A percentile compares a stretch with the other conserved stretches of the same genome.
Conservation (phyloP, 2,888 invertebrate species). For the Athripsodes cinereus region DNA sequence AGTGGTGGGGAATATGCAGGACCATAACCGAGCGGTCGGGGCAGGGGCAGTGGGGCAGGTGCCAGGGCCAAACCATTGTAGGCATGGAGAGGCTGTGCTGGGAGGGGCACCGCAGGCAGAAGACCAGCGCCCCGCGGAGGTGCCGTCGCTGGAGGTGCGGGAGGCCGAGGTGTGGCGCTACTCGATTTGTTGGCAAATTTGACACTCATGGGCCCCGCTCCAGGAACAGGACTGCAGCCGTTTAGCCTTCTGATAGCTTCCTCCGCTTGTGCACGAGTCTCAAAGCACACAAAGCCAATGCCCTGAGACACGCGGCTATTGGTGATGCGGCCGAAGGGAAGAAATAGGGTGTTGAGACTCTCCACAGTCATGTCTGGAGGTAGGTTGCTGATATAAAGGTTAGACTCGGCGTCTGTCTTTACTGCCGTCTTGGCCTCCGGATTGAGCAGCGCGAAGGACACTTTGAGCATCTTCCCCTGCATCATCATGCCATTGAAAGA, state of each 20-base stretch:
- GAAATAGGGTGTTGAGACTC: slow-evolving; percentile 43
- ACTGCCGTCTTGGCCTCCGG: slow-evolving; percentile 49
- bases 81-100: slow-evolving; percentile 39
- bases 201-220: slow-evolving; percentile 44
- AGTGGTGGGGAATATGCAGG: slow-evolving; percentile 42
- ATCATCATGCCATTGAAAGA: slow-evolving; percentile 50
- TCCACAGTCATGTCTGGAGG: slow-evolving; percentile 51
- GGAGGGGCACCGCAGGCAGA: slow-evolving; percentile 36
- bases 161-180: slow-evolving; percentile 40
- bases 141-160: slow-evolving; percentile 35
- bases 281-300: slow-evolving; percentile 49
- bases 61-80: slow-evolving; percentile 42
- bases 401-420: slow-evolving; percentile 48
- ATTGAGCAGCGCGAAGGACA: slow-evolving; percentile 49
- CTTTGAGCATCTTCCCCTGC: slow-evolving; percentile 50
- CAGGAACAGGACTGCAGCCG: slow-evolving; percentile 44
- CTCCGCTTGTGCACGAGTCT: slow-evolving; percentile 44
- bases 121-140: slow-evolving; percentile 32
- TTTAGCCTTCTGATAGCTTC: slow-evolving; percentile 46
- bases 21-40: slow-evolving; percentile 40
- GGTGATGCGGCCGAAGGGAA: slow-evolving; percentile 44
- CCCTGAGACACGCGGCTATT: slow-evolving; percentile 50
- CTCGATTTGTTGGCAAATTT: slow-evolving; percentile 50
- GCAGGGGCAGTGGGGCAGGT: slow-evolving; percentile 39
- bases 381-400: slow-evolving; percentile 49